Evolutionary conservation across 2,888 invertebrate genomes (phyloP).

Genomic region (Himalopsyche anomala): DNA sequence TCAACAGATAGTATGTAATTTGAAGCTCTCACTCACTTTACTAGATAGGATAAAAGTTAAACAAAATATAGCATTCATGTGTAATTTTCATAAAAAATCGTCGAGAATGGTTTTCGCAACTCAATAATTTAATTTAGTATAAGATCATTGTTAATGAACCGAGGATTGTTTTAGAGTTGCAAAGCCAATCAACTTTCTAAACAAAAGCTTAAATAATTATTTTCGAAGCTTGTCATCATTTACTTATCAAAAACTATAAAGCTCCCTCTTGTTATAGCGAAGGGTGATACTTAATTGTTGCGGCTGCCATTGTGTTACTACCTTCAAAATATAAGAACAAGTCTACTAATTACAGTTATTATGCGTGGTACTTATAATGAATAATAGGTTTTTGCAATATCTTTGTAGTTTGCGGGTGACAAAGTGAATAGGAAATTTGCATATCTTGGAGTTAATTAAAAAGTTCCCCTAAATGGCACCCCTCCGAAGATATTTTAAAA

Average conservation of each 20-base stretch:
- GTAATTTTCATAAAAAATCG: too few species aligned
- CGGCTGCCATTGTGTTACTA: background rate
- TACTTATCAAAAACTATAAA: background rate
- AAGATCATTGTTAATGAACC: too few species aligned
- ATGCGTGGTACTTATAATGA: background rate
- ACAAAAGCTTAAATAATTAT: too few species aligned
- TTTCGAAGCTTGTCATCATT: background rate
- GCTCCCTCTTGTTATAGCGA: background rate
- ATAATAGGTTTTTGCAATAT: background rate
- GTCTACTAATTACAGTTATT: conserved; percentile 26
- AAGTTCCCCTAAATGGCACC: background rate
- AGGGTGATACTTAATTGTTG: background rate
- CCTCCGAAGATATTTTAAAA: background rate
- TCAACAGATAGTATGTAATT: too few species aligned
- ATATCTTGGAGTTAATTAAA: conserved; percentile 40
- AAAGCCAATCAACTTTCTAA: too few species aligned
- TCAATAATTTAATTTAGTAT: too few species aligned
- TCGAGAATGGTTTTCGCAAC: too few species aligned
- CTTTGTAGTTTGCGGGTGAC: conserved; percentile 10
- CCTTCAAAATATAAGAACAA: background rate
- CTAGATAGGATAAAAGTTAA: too few species aligned
- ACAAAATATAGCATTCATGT: too few species aligned
- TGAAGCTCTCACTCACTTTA: too few species aligned
- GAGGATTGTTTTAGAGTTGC: too few species aligned
- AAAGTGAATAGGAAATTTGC: conserved; percentile 6